A percentile compares a stretch with the other conserved stretches of the same genome.
phyloP scores from a whole-genome alignment of 2,797 vertebrate species.

The Nyctalus aviator region DNA sequence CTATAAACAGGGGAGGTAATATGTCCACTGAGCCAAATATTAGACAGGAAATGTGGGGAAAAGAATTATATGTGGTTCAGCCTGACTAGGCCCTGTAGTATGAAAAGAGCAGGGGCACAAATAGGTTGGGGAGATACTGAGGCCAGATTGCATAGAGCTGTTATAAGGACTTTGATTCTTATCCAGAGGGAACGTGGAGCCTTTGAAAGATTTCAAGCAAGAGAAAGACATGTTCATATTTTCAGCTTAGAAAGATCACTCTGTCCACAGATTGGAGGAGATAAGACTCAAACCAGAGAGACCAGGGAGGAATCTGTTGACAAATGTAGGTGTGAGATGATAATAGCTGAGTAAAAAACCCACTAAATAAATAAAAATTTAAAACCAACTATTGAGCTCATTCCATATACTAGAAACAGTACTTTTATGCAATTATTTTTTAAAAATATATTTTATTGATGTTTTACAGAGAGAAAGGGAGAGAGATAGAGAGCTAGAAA shows the following conservation, averaged over 20 bases:
- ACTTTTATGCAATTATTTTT: conserved; percentile 20
- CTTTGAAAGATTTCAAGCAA: conserved; percentile 44
- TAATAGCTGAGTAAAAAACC: conserved; percentile 2
- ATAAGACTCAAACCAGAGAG: background rate
- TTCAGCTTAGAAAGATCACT: conserved; percentile 43
- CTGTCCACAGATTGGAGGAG: background rate
- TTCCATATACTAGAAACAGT: background rate
- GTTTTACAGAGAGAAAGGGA: too few relatives aligned
- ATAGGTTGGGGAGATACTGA: background rate
- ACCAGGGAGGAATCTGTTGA: background rate
- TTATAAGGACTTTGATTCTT: background rate
- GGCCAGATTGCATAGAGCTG: background rate
- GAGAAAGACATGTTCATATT: conserved; percentile 37
- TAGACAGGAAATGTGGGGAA: background rate
- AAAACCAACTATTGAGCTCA: background rate
- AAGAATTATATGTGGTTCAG: background rate
- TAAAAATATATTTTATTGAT: too few relatives aligned
- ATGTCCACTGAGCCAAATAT: background rate
- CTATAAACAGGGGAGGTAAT: background rate
- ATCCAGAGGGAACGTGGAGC: background rate
- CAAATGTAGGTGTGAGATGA: conserved; percentile 28
- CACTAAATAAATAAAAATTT: conserved; percentile 26
- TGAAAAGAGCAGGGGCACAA: background rate
- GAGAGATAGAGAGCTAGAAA: too few relatives aligned
- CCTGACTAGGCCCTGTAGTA: background rate